phyloP scores from a whole-genome alignment of 2,113 vertebrate genomes.

The Microtus ochrogaster region DNA sequence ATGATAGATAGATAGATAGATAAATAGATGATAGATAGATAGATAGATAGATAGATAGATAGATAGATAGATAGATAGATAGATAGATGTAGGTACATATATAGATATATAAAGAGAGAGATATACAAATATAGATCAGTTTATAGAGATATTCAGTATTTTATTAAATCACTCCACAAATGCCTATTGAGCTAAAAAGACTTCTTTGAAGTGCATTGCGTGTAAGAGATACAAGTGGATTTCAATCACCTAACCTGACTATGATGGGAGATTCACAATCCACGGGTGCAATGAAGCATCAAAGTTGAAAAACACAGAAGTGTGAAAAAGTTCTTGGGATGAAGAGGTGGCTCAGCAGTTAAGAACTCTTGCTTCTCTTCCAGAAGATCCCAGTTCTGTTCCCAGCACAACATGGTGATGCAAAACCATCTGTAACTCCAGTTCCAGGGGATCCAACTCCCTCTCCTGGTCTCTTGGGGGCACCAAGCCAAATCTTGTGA shows the following conservation, averaged over 20 bases:
- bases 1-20: too few relatives aligned
- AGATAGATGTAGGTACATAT: too few relatives aligned
- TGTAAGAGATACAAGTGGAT: neutral
- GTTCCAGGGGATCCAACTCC: neutral
- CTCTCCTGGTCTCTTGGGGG: neutral
- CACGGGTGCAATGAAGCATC: neutral
- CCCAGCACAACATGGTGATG: too few relatives aligned
- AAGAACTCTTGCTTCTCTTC: too few relatives aligned
- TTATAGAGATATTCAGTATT: neutral
- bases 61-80: too few relatives aligned
- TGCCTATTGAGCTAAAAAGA: neutral
- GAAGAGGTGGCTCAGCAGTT: too few relatives aligned
- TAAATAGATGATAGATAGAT: too few relatives aligned
- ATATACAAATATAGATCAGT: neutral
- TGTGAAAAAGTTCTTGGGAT: neutral
- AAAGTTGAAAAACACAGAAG: neutral
- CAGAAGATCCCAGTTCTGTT: too few relatives aligned
- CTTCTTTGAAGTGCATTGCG: neutral
- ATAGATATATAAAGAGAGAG: too few relatives aligned
- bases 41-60: neutral
- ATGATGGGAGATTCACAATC: fast-evolving
- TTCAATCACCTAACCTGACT: neutral
- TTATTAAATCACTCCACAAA: neutral
- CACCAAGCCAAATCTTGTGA: neutral
- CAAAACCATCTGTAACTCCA: too few relatives aligned